phyloP scores from a whole-genome alignment of 2,113 vertebrate species.

The cattle (Bos taurus) region DNA sequence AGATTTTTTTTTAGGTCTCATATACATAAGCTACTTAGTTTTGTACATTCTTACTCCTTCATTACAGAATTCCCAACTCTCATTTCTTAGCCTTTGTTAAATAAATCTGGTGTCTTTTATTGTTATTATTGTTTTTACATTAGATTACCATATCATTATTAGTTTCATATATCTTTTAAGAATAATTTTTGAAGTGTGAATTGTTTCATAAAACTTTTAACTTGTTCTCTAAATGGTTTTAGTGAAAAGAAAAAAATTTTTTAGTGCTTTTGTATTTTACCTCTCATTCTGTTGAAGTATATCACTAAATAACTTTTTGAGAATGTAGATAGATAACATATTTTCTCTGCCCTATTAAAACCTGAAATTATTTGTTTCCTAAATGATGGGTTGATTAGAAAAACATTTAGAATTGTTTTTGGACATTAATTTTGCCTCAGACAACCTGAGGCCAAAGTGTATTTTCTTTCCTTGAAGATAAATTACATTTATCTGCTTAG shows the following conservation, averaged over 20 bases:
- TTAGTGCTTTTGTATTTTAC: neutral
- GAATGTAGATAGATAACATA: neutral
- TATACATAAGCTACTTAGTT: neutral
- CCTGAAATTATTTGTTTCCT: neutral
- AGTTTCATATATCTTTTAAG: neutral
- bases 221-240: neutral
- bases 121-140: neutral
- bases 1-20: neutral
- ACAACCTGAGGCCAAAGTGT: neutral
- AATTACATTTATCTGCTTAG: neutral
- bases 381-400: neutral
- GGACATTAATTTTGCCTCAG: neutral
- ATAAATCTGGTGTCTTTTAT: neutral
- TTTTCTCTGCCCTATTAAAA: neutral
- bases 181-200: neutral
- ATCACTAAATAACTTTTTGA: neutral
- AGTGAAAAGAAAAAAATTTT: neutral
- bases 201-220: neutral
- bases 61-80: neutral
- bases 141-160: neutral
- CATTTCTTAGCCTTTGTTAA: neutral
- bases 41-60: neutral
- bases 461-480: conserved; percentile 3
- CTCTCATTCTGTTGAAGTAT: neutral
- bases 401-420: neutral